phyloP scores from a whole-genome alignment of 2,113 vertebrate species.

The Bostrychus sinensis region DNA sequence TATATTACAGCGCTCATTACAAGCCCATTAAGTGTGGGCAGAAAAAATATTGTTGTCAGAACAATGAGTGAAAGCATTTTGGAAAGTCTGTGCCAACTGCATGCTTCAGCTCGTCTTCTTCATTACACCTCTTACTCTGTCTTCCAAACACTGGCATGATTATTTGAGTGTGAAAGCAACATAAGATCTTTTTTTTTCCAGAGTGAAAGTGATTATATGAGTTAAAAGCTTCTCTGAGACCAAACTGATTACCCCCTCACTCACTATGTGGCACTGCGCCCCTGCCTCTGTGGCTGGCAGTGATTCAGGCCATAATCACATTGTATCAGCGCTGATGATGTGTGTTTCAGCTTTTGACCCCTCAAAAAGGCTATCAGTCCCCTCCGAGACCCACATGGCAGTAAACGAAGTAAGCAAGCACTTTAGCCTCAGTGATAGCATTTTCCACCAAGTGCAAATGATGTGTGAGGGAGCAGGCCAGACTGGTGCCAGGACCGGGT shows the following conservation, averaged over 20 bases:
- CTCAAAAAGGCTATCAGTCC: slow-evolving; percentile 58
- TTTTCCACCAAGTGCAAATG: slow-evolving; percentile 74
- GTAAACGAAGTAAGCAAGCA: slow-evolving; percentile 75
- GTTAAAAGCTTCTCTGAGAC: slow-evolving; percentile 62
- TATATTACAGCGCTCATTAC: slow-evolving; percentile 78
- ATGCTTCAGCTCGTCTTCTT: slow-evolving; percentile 38
- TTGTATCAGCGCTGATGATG: slow-evolving; percentile 65
- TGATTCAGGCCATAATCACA: slow-evolving; percentile 71
- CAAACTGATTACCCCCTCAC: slow-evolving; percentile 56
- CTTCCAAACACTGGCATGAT: slow-evolving; percentile 20
- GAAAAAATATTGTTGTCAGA: slow-evolving; percentile 76
- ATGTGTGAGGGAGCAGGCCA: slow-evolving; percentile 64
- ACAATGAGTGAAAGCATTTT: slow-evolving; percentile 65
- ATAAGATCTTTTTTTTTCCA: slow-evolving; percentile 26
- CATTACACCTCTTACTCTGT: slow-evolving; percentile 38
- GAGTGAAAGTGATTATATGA: slow-evolving; percentile 51
- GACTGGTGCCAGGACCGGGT: slow-evolving; percentile 58
- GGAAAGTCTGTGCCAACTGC: slow-evolving; percentile 47
- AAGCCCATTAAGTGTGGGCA: slow-evolving; percentile 73
- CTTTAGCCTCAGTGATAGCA: slow-evolving; percentile 66
- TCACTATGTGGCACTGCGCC: slow-evolving; percentile 56
- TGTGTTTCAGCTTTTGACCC: slow-evolving; percentile 55
- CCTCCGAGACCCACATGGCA: slow-evolving; percentile 54
- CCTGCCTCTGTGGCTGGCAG: slow-evolving; percentile 47
- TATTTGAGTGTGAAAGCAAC: slow-evolving; percentile 42